Evolutionary conservation across 2,888 invertebrate species (phyloP), one percentile per base, ranked within the genome.

Genomic region (Idaea aversata): DNA sequence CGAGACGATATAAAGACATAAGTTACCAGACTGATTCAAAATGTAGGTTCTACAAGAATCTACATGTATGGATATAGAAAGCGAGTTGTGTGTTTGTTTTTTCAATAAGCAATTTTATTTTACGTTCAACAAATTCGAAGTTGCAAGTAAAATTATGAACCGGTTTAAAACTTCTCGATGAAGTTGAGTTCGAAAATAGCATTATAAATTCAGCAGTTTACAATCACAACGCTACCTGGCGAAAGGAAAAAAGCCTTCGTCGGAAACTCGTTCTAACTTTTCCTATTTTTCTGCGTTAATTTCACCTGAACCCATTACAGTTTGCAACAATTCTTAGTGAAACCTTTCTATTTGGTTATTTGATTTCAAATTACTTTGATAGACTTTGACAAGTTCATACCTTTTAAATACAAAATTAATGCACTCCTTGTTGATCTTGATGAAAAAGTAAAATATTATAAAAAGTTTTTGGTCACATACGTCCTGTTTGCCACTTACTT

Each of bases 281-380:
- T 91, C 93, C 93, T 93, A 92, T 93, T 93, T 93, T 93, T 93
- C 92, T 92, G 91, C 92, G 92, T 92, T 90, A 90, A 89, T 90
- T 90, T 88, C 88, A 88, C 88, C 89, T 91, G 92, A 90, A 91
- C 90, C 92, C 90, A 92, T 92, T 92, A 93, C 90, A 91, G 88
- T 91, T 91, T 87, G 88, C 89, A 91, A 92, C 91, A 91, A 86
- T 92, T 90, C 91, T 89, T 86, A 86, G 85, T 87, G 83, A 84
- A 88, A 84, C 84, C 82, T 87, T 88, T 88, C 86, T 88, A 88
- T 89, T 88, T 90, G 87, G 87, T 85, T 84, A 80, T 72, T 86
- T 90, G 86, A 89, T 89, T 91, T 89, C 86, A 86, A 90, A 88
- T 88, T 82, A 88, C 87, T 88, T 88, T 84, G 73, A 67, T 71